Conservation (phyloP, 2,888 invertebrate genomes). For the Rhyacophila evoluta region DNA sequence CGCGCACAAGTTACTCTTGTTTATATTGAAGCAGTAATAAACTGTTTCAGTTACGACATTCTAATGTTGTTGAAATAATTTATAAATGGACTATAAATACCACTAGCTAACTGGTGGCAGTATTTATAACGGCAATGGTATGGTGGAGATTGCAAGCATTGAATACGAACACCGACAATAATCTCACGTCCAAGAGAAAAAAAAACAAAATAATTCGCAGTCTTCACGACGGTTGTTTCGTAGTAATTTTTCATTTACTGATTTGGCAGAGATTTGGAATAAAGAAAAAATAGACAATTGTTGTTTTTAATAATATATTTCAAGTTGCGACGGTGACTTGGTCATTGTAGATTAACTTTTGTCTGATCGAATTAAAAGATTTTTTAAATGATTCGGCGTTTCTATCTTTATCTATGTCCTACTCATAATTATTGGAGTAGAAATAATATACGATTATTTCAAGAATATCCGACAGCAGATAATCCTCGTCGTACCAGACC, state of each 20-base stretch:
- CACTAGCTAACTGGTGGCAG: constrained; percentile 29
- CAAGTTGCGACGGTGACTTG: too few species aligned
- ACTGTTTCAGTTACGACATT: constrained; percentile 48
- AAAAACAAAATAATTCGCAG: background rate
- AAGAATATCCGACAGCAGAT: too few species aligned
- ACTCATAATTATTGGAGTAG: too few species aligned
- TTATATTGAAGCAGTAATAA: constrained; percentile 47
- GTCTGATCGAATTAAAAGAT: too few species aligned
- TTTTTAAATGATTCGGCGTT: too few species aligned
- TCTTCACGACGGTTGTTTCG: background rate
- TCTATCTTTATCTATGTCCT: too few species aligned
- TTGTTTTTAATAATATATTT: background rate
- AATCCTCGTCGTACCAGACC: too few species aligned
- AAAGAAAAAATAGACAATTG: background rate
- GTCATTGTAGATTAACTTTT: too few species aligned
- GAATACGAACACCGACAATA: background rate
- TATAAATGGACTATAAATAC: constrained; percentile 50
- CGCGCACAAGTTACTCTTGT: constrained; percentile 24
- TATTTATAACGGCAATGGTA: constrained; percentile 37
- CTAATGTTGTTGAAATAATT: constrained; percentile 47
- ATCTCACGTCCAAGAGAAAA: background rate
- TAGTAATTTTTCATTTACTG: background rate
- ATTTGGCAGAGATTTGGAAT: background rate
- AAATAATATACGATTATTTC: too few species aligned
- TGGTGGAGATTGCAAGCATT: background rate